These are phyloP conservation scores for Lithophane socia DNA, from an alignment of 2,888 invertebrate genomes.

Conservation along the genomic window DNA sequence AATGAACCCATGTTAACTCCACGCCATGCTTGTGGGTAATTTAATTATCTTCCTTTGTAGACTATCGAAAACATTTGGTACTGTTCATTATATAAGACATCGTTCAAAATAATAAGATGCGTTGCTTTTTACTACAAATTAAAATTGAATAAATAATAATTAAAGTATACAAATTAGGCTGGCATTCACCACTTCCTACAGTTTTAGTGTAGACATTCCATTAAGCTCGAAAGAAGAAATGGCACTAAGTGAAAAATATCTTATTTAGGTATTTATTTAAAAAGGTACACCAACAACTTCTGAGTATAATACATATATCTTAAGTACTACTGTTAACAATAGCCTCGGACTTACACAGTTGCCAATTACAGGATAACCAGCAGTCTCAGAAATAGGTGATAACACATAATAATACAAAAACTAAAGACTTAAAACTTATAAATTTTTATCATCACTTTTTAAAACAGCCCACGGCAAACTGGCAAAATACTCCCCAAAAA, in stretches of 20 bases:
- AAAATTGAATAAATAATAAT: neutral
- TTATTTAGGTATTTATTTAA: too few relatives aligned
- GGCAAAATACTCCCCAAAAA: neutral
- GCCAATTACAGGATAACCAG: too few relatives aligned
- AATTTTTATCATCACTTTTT: neutral
- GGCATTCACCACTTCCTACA: neutral
- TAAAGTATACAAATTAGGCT: neutral
- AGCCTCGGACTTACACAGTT: too few relatives aligned
- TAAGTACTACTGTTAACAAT: too few relatives aligned
- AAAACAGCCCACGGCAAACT: neutral
- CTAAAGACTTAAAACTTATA: too few relatives aligned
- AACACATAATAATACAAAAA: too few relatives aligned
- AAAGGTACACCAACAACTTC: too few relatives aligned
- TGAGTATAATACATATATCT: too few relatives aligned
- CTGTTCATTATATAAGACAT: slow-evolving; percentile 7
- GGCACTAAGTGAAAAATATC: too few relatives aligned
- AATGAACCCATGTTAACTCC: slow-evolving; percentile 68
- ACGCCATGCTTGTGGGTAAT: slow-evolving; percentile 36
- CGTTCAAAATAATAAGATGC: neutral
- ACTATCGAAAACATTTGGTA: slow-evolving; percentile 10
- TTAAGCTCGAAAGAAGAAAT: too few relatives aligned
- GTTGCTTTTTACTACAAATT: neutral
- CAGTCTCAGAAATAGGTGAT: too few relatives aligned
- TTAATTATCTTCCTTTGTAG: slow-evolving; percentile 56
- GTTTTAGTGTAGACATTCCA: too few relatives aligned